phyloP scores from a whole-genome alignment of 2,797 vertebrate genomes.

The Melanotaenia pygmaea region DNA sequence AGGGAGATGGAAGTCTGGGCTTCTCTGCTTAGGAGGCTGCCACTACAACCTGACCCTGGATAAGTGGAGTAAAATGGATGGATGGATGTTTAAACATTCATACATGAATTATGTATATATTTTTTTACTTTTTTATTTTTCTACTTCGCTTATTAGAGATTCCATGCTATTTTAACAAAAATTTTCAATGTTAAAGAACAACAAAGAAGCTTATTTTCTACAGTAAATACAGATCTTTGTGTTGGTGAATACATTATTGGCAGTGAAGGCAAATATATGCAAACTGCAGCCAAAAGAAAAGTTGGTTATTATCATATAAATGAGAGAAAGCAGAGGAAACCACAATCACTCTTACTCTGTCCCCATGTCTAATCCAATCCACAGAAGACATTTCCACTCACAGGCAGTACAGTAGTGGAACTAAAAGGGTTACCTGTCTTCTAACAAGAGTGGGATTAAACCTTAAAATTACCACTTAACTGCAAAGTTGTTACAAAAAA shows the following conservation, averaged over 20 bases:
- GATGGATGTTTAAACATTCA: no score
- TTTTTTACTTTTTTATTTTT: background rate
- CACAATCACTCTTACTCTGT: constrained; percentile 12
- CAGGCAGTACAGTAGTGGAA: constrained; percentile 38
- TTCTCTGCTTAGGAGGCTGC: no score
- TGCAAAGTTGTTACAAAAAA: background rate
- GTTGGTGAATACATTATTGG: constrained; percentile 10
- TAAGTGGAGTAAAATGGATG: no score
- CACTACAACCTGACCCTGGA: no score
- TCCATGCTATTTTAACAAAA: background rate
- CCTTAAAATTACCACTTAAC: constrained; percentile 24
- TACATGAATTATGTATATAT: no score
- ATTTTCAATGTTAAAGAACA: background rate
- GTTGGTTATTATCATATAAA: constrained; percentile 43
- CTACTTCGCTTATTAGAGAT: background rate
- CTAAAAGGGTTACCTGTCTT: constrained; percentile 49
- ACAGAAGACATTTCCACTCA: constrained; percentile 34
- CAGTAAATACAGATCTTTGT: background rate
- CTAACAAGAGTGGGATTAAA: constrained; percentile 33
- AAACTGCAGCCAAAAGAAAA: constrained; percentile 30
- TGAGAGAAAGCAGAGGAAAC: no score
- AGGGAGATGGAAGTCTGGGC: no score
- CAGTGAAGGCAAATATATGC: constrained; percentile 20
- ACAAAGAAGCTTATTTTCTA: constrained; percentile 4
- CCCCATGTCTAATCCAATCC: constrained; percentile 32